Percentiles rank a stretch among this genome's conserved stretches.
phyloP scores from a whole-genome alignment of 2,888 invertebrate genomes.

The Epinotia demarniana region DNA sequence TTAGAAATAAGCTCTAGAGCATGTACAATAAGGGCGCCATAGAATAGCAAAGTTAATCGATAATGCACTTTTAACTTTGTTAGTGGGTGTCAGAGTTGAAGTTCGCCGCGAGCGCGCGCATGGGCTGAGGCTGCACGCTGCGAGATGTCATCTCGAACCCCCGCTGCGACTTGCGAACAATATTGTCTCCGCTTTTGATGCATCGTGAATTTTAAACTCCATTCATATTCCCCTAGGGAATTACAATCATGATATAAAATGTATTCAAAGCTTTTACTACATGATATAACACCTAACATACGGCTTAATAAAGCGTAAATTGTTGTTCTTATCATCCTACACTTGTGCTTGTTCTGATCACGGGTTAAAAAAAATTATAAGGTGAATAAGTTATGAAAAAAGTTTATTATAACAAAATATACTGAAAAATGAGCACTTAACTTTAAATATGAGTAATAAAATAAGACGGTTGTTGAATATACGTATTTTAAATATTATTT shows the following conservation, averaged over 20 bases:
- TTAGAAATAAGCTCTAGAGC: slow-evolving; percentile 67
- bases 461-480: not conserved
- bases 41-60: slow-evolving; percentile 20
- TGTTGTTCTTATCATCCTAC: slow-evolving; percentile 6
- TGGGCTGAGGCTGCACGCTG: slow-evolving; percentile 76
- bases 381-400: no score
- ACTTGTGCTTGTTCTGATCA: slow-evolving; percentile 10
- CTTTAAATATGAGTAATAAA: not conserved
- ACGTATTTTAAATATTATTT: not conserved
- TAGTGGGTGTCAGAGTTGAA: slow-evolving; percentile 49
- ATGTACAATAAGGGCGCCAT: slow-evolving; percentile 54
- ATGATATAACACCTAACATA: slow-evolving; percentile 33
- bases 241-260: slow-evolving; percentile 63
- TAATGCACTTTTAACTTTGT: slow-evolving; percentile 58
- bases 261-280: slow-evolving; percentile 47
- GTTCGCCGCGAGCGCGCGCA: slow-evolving; percentile 50
- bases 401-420: no score
- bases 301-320: slow-evolving; percentile 22
- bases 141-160: slow-evolving; percentile 82
- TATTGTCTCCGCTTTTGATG: slow-evolving; percentile 80
- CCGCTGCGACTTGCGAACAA: slow-evolving; percentile 81
- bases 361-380: no score
- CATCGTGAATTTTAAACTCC: slow-evolving; percentile 80
- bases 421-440: not conserved
- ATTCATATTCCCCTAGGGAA: slow-evolving; percentile 74